phyloP scores from a whole-genome alignment of 2,113 vertebrate species.

The Pandion haliaetus region DNA sequence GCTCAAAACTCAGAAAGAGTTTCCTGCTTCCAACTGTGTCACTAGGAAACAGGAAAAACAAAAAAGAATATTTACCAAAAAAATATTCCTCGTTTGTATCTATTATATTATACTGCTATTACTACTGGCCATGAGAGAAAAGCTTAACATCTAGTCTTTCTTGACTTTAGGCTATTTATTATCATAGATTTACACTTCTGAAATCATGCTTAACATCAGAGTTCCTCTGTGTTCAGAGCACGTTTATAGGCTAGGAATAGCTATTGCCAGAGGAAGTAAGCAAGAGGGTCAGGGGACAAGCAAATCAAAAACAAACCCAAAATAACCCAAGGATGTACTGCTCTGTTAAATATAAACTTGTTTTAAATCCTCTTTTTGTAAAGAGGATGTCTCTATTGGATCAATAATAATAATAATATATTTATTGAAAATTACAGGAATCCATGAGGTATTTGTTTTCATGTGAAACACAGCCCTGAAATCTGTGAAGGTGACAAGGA shows the following conservation, averaged over 20 bases:
- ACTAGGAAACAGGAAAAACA: slow-evolving; percentile 69
- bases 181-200: slow-evolving; percentile 23
- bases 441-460: neutral
- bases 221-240: neutral
- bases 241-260: neutral
- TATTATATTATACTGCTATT: slow-evolving; percentile 15
- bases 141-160: neutral
- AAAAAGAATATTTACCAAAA: slow-evolving; percentile 49
- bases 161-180: slow-evolving; percentile 19
- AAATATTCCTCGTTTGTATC: slow-evolving; percentile 6
- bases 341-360: slow-evolving; percentile 23
- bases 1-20: slow-evolving; percentile 44
- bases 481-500: neutral
- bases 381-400: neutral
- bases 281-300: slow-evolving; percentile 28
- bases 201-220: slow-evolving; percentile 12
- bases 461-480: neutral
- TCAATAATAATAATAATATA: slow-evolving; percentile 22
- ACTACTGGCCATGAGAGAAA: neutral
- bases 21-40: slow-evolving; percentile 71
- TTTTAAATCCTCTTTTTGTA: neutral
- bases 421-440: neutral
- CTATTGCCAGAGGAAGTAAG: slow-evolving; percentile 52
- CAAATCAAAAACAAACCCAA: slow-evolving; percentile 54
- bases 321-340: slow-evolving; percentile 52